Base-by-base conservation (phyloP, 2,888 invertebrate genomes). In the Notocelia uddmanniana region DNA sequence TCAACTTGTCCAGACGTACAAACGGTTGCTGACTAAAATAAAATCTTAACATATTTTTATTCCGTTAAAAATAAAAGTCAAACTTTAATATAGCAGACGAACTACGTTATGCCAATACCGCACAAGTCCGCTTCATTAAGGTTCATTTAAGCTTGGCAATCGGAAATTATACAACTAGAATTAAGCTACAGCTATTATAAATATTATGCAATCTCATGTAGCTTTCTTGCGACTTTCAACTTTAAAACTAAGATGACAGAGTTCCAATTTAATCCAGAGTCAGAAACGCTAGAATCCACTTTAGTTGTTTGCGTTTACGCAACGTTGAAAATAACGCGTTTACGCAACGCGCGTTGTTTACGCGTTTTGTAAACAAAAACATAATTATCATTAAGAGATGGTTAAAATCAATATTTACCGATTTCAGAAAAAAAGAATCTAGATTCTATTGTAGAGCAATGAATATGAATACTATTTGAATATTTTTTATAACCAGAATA, bases 181-280 rank as follows among this genome's bases (percentile, higher is more conserved):
- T 23, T 64, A 59, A 31, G 58, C 26, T 68, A 52, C 18, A 37
- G 9, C 37, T 37, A 68, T 21, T 68, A 41, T 57, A 66, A 66
- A 55, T 60, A 41, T 68, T 60, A 64, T 64, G 64, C 64, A 37
- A 64, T 41, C 10, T 68, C 41, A 18, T 52, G 37, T 9, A 58
- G 10, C 45, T 67, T 31, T 67, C 10, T 21, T 31, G n/a, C 26
- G 45, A 41, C 37, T 26, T 45, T 52, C 13, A 67, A 19, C n/a
- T 15, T 54, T 23, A 21, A 37, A 52, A n/a, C 21, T n/a, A 57
- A 57, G 26, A 31, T 6, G n/a, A 55, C 15, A 41, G 15, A 15
- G 41, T 41, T 41, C 41, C 13, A 15, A 41, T 1, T 11, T 2
- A 2, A 37, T 13, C 9, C 10, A 0, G 11, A 34, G 11, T 34